These are phyloP conservation scores for Remorina albescens DNA, from an alignment of 2,797 vertebrate species.

Conservation along the genomic window DNA sequence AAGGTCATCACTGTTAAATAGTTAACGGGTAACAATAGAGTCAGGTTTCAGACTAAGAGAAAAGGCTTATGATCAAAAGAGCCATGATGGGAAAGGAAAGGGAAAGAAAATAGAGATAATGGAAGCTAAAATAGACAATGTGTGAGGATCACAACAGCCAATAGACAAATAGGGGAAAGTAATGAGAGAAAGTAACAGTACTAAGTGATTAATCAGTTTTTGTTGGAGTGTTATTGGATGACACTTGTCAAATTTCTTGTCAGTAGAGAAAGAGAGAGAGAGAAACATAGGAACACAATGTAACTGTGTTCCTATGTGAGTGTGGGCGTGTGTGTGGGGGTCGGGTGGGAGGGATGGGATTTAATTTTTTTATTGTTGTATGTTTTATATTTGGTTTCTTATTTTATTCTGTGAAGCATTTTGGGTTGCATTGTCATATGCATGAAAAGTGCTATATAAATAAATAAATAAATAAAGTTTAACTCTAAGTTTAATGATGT, in stretches of 20 bases:
- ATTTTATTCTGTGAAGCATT: no score
- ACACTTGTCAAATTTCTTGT: slow-evolving; percentile 60
- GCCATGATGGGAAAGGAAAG: background rate
- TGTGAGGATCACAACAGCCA: slow-evolving; percentile 24
- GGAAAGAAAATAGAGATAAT: slow-evolving; percentile 15
- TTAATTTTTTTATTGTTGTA: no score
- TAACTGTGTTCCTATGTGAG: no score
- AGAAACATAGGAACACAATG: slow-evolving; percentile 4
- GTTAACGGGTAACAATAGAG: slow-evolving; percentile 26
- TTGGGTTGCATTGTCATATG: no score
- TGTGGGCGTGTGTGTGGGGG: no score
- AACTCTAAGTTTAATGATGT: background rate
- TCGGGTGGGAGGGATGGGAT: no score
- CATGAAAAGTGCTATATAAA: no score
- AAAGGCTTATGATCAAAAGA: slow-evolving; percentile 1
- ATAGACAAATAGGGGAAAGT: slow-evolving; percentile 24
- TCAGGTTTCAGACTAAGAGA: background rate
- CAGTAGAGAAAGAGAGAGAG: slow-evolving; percentile 39
- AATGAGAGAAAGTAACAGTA: slow-evolving; percentile 32
- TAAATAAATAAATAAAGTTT: no score
- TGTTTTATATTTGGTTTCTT: no score
- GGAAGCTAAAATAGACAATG: background rate
- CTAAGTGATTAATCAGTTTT: slow-evolving; percentile 58
- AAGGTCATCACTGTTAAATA: slow-evolving; percentile 38
- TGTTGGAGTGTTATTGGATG: slow-evolving; percentile 35